A percentile compares a stretch with the other conserved stretches of the same genome.
phyloP scores from a whole-genome alignment of 2,113 vertebrate genomes.

The Sinocyclocheilus rhinocerous region DNA sequence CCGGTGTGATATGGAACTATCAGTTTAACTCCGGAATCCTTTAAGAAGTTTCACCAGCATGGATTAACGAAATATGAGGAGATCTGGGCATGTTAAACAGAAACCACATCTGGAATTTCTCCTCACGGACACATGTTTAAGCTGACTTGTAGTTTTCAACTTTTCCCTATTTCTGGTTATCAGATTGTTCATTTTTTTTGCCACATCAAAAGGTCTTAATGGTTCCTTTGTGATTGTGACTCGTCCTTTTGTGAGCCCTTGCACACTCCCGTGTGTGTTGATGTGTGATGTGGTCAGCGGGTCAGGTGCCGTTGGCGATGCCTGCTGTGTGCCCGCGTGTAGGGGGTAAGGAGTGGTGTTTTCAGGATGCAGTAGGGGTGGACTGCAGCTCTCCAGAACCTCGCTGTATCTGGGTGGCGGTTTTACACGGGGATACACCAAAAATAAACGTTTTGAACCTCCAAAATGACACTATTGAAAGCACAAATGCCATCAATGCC shows the following conservation, averaged over 20 bases:
- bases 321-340: slow-evolving; percentile 62
- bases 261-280: slow-evolving; percentile 19
- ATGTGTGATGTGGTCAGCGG: slow-evolving; percentile 65
- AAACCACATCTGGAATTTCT: slow-evolving; percentile 59
- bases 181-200: not conserved
- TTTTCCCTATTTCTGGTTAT: slow-evolving; percentile 1
- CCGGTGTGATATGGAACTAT: slow-evolving; percentile 33
- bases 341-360: slow-evolving; percentile 79
- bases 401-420: slow-evolving; percentile 91
- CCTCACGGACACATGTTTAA: not conserved
- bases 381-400: slow-evolving; percentile 92
- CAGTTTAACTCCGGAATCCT: slow-evolving; percentile 51
- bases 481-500: slow-evolving; percentile 29
- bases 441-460: slow-evolving; percentile 37
- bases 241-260: slow-evolving; percentile 10
- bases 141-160: slow-evolving; percentile 14
- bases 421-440: slow-evolving; percentile 68
- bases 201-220: not conserved
- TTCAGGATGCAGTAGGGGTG: slow-evolving; percentile 86
- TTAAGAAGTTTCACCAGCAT: slow-evolving; percentile 28
- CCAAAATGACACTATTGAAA: slow-evolving; percentile 47
- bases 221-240: not conserved
- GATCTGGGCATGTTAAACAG: slow-evolving; percentile 26
- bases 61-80: slow-evolving; percentile 19
- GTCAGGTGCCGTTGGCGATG: slow-evolving; percentile 61